A percentile compares a stretch with the other conserved stretches of the same genome.
Evolutionary conservation across 1,140 invertebrate species (phyloP).

Genomic region (Diorhabda carinulata): DNA sequence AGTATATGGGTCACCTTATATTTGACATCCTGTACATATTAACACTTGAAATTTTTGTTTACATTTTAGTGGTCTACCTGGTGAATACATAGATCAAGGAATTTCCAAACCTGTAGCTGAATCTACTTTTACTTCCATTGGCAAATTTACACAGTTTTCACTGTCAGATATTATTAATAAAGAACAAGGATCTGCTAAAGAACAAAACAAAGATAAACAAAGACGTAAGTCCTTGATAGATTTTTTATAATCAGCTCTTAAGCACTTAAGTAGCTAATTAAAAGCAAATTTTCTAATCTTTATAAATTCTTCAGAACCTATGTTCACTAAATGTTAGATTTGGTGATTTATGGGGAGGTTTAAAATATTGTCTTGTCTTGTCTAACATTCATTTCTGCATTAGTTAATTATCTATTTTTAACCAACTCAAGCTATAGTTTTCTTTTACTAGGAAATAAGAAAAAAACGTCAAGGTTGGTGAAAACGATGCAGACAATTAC

Average conservation of each 20-base stretch:
- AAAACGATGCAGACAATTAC: conserved; percentile 37
- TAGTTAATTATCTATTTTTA: too few species aligned
- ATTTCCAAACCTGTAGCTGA: conserved; percentile 33
- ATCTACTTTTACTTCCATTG: conserved; percentile 37
- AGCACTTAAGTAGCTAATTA: too few species aligned
- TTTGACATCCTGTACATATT: background rate
- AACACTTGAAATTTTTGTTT: conserved; percentile 5
- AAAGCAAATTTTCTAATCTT: too few species aligned
- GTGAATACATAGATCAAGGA: conserved; percentile 47
- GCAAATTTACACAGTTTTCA: conserved; percentile 38
- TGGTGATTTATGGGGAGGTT: too few species aligned
- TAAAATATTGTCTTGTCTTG: too few species aligned
- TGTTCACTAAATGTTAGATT: too few species aligned
- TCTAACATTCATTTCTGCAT: too few species aligned
- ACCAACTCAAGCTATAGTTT: too few species aligned
- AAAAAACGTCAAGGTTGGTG: conserved; percentile 18
- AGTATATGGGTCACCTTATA: too few species aligned
- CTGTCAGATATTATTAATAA: conserved; percentile 36
- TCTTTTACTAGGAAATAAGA: background rate
- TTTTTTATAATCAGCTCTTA: too few species aligned
- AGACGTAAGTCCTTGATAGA: background rate
- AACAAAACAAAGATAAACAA: conserved; percentile 16
- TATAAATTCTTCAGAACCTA: too few species aligned
- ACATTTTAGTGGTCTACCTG: conserved; percentile 41
- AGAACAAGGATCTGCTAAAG: conserved; percentile 33